These are phyloP conservation scores for Salvelinus sp. DNA, from an alignment of 2,113 vertebrate genomes.

Conservation along the genomic window DNA sequence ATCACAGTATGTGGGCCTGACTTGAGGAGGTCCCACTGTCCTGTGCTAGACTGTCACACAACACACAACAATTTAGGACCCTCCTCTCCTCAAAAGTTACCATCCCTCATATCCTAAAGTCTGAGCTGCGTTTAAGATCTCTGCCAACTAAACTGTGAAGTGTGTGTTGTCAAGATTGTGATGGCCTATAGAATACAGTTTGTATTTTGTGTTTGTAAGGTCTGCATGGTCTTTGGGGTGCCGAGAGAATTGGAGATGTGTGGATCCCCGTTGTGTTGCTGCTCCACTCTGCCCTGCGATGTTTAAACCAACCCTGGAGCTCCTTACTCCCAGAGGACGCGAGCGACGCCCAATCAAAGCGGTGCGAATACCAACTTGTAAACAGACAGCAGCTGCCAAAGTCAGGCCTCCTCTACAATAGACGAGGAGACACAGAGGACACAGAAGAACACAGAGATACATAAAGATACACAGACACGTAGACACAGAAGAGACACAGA, in stretches of 20 bases:
- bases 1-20: too few species aligned
- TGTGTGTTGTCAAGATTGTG: too few species aligned
- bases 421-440: background rate
- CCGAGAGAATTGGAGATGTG: background rate
- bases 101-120: too few species aligned
- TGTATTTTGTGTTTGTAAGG: background rate
- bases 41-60: too few species aligned
- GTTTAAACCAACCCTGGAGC: constrained; percentile 58
- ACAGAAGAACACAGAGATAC: too few species aligned
- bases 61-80: too few species aligned
- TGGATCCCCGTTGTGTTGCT: background rate
- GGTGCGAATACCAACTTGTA: constrained; percentile 47
- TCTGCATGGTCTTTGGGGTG: background rate
- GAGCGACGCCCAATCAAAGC: constrained; percentile 38
- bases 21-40: too few species aligned
- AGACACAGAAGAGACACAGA: background rate
- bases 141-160: too few species aligned
- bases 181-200: background rate
- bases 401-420: constrained; percentile 41
- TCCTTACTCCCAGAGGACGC: constrained; percentile 11
- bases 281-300: constrained; percentile 47
- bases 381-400: constrained; percentile 53
- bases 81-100: too few species aligned
- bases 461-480: too few species aligned
- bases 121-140: too few species aligned